These are phyloP conservation scores for Agonopterix arenella DNA, from an alignment of 2,888 invertebrate species.

Conservation along the genomic window DNA sequence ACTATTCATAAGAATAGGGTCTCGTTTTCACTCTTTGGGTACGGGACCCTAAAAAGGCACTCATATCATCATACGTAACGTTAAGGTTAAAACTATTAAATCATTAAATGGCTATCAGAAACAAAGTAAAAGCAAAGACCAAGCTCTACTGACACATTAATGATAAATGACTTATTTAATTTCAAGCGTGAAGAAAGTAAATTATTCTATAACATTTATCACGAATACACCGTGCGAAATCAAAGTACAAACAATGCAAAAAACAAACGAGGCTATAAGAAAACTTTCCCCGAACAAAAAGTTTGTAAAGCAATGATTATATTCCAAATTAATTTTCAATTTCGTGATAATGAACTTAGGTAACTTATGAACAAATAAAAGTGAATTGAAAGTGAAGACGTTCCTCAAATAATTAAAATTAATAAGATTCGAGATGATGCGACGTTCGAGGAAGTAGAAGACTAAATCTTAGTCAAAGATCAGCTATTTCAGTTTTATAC, in stretches of 20 bases:
- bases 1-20: no score
- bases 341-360: constrained; percentile 11
- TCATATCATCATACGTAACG: no score
- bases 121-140: constrained; percentile 9
- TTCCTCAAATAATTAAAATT: not conserved
- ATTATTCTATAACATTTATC: constrained; percentile 27
- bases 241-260: constrained; percentile 32
- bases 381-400: not conserved
- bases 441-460: no score
- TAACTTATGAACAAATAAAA: not conserved
- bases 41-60: no score
- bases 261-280: constrained; percentile 16
- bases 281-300: constrained; percentile 32
- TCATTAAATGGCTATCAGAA: constrained; percentile 7
- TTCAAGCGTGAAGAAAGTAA: constrained; percentile 36
- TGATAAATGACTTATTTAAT: constrained; percentile 43
- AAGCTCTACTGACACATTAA: constrained; percentile 10
- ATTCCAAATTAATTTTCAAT: constrained; percentile 24
- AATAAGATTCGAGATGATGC: no score
- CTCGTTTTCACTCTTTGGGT: no score
- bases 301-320: constrained; percentile 16
- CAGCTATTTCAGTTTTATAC: no score
- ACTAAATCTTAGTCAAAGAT: no score
- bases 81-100: constrained; percentile 6
- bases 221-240: constrained; percentile 38